Percentiles rank a stretch among this genome's conserved stretches.
Conservation (phyloP, 1,140 invertebrate species). For the Neomicropteryx cornuta region DNA sequence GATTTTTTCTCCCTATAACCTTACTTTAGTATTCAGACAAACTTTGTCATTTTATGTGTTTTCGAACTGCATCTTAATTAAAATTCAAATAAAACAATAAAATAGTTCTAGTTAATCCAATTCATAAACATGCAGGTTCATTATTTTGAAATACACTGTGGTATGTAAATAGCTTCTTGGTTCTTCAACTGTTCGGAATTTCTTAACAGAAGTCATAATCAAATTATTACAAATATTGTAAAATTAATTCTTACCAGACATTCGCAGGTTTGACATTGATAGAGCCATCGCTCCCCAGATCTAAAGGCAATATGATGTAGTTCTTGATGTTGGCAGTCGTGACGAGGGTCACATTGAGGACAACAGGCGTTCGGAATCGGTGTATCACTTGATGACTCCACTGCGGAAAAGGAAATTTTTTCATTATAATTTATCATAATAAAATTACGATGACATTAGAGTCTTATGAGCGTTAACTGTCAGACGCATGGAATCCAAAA, state of each 20-base stretch:
- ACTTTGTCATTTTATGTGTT: no score
- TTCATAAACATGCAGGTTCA: no score
- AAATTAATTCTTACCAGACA: slow-evolving; percentile 55
- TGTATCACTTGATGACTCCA: not conserved
- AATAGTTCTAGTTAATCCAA: no score
- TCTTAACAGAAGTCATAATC: not conserved
- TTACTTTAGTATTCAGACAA: no score
- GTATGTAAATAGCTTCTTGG: no score
- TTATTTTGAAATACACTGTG: no score
- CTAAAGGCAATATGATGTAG: slow-evolving; percentile 59
- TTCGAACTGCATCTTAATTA: no score
- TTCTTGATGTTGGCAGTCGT: slow-evolving; percentile 68
- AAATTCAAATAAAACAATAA: no score
- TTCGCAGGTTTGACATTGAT: slow-evolving; percentile 84
- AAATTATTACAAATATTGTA: not conserved
- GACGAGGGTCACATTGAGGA: slow-evolving; percentile 61
- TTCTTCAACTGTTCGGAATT: no score
- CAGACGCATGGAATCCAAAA: no score
- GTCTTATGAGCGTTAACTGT: no score
- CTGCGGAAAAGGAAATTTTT: slow-evolving; percentile 9
- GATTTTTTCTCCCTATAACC: no score
- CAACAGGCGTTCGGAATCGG: slow-evolving; percentile 47
- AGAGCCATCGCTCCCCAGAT: slow-evolving; percentile 77
- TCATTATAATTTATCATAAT: slow-evolving; percentile 17
- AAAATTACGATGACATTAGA: not conserved